Base-by-base conservation (phyloP, 2,113 vertebrate species). In the Pedetes capensis region DNA sequence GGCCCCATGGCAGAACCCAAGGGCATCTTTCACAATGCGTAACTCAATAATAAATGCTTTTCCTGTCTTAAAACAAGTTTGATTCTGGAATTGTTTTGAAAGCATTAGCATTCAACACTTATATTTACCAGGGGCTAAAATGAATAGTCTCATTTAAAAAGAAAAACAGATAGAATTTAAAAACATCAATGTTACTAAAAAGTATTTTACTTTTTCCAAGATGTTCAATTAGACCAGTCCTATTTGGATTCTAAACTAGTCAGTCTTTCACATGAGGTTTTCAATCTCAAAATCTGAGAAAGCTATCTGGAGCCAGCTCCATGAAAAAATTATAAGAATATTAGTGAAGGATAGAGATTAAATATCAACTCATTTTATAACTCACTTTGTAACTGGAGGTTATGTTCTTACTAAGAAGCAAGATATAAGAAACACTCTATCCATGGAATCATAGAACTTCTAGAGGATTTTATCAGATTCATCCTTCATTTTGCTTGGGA, bases 61-160 rank as follows among this genome's bases (percentile, higher is more conserved):
- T 91, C 63, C 57, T 87, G 61, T 71, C 76, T 51, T 64, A 74
- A 72, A 83, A 25, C 39, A 72, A 84, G 82, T 79, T 47, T 69
- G 61, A 87, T 44, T 71, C 34, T 49, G 32, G 12, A 82, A 39
- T 79, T 84, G 84, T 84, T 91, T 79, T 91, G 87, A 96, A 93
- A 95, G 55, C n/a, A 66, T 74, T 78, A 53, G 3, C 34, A 84
- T 91, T 91, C 57, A 71, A 51, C 63, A 87, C 23, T 87, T 63
- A 61, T 55, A 57, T 20, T 92, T 47, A 72, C 47, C n/a, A 84
- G 14, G 57, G 53, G 57, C 64, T 91, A 93, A 84, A 87, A 74
- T 18, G 49, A 79, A 91, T 66, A 93, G 74, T 74, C 34, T 64
- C 49, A 59, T 74, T 8, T 1, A 34, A 64, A 88, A 85, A 68